These are phyloP conservation scores for Scrobipalpa atriplicella DNA, from an alignment of 2,888 invertebrate species.

Conservation along the genomic window DNA sequence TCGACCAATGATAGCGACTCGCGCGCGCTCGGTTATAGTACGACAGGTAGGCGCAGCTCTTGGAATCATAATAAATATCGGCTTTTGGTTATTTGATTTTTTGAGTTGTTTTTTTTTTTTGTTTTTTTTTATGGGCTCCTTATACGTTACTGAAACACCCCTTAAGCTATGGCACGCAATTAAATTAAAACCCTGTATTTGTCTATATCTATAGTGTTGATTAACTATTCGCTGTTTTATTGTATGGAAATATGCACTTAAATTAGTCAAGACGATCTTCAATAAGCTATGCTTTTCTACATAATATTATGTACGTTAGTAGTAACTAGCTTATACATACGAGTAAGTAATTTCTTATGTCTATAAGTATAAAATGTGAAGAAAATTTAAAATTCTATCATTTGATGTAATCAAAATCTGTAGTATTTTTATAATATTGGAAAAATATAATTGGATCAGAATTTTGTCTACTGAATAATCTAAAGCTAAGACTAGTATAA, in stretches of 20 bases:
- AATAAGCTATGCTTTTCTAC: constrained; percentile 31
- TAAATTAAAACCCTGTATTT: too few relatives aligned
- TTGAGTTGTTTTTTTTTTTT: too few relatives aligned
- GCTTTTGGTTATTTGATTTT: too few relatives aligned
- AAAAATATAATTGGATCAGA: constrained; percentile 2
- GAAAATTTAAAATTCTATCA: constrained; percentile 8
- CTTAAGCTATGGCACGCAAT: too few relatives aligned
- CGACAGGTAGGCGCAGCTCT: too few relatives aligned
- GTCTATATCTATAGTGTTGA: not conserved
- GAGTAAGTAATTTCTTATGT: constrained; percentile 10
- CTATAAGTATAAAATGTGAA: not conserved
- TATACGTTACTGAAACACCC: too few relatives aligned
- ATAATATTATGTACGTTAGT: constrained; percentile 25
- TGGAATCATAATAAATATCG: too few relatives aligned
- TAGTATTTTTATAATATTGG: constrained; percentile 22
- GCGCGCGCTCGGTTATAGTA: too few relatives aligned
- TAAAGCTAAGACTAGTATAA: constrained; percentile 11
- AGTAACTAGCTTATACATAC: constrained; percentile 1
- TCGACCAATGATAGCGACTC: too few relatives aligned
- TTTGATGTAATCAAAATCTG: constrained; percentile 24
- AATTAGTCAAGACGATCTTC: constrained; percentile 26
- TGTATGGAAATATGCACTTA: constrained; percentile 14
- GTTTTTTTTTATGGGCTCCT: too few relatives aligned
- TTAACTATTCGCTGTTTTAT: constrained; percentile 1
- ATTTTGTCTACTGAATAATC: not conserved